Conservation (phyloP, 2,888 invertebrate species). For the Osmoderma eremita region DNA sequence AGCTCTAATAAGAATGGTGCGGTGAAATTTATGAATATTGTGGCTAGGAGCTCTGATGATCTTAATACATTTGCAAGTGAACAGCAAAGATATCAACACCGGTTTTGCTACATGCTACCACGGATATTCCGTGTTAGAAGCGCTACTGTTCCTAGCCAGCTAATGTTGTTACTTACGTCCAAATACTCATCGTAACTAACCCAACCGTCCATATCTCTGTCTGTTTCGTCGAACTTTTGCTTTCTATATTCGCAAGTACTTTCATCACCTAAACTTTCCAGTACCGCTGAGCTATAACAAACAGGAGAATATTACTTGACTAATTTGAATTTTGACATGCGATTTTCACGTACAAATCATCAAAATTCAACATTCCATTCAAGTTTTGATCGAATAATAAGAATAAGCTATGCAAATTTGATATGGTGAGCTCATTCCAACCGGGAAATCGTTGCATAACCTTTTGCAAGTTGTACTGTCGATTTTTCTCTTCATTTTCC, state of each 20-base stretch:
- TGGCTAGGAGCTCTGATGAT: no score
- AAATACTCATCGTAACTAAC: conserved; percentile 70
- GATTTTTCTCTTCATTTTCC: conserved; percentile 69
- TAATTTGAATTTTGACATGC: conserved; percentile 6
- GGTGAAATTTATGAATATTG: no score
- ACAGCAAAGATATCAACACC: no score
- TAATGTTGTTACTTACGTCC: conserved; percentile 58
- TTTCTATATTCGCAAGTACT: conserved; percentile 65
- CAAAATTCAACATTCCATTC: conserved; percentile 69
- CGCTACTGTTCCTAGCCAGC: no score
- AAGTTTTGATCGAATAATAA: conserved; percentile 68
- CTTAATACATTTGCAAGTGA: no score
- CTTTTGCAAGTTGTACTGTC: conserved; percentile 67
- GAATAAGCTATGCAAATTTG: conserved; percentile 69
- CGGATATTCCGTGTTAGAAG: no score
- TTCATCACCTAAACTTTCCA: conserved; percentile 69
- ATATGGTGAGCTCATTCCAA: conserved; percentile 70
- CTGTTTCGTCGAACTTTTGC: conserved; percentile 65
- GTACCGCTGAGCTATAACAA: conserved; percentile 60
- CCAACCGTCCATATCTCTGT: conserved; percentile 68
- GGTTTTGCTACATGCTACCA: no score
- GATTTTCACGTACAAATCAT: conserved; percentile 62
- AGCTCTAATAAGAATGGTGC: no score
- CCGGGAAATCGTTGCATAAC: conserved; percentile 67
- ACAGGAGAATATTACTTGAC: background rate